These are phyloP conservation scores for Chesias legatella DNA, from an alignment of 2,888 invertebrate genomes.

Conservation along the genomic window DNA sequence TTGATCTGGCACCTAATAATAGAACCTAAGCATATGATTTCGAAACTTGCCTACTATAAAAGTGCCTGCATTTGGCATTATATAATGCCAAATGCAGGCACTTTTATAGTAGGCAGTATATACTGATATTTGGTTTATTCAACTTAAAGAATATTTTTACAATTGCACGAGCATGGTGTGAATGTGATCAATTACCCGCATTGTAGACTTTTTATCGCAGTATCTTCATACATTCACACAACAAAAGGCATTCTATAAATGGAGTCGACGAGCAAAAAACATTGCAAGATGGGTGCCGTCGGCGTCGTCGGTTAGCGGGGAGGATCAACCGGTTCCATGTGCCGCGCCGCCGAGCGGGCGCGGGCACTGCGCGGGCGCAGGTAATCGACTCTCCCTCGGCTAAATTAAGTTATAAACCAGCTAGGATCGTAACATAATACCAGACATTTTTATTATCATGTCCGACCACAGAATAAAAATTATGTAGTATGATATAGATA, in stretches of 20 bases:
- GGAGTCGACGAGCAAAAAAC: slow-evolving; percentile 58
- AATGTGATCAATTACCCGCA: neutral
- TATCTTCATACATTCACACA: slow-evolving; percentile 30
- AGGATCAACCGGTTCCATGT: slow-evolving; percentile 67
- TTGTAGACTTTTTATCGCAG: slow-evolving; percentile 8
- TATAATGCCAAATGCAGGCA: no score
- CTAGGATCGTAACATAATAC: slow-evolving; percentile 56
- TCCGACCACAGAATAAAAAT: slow-evolving; percentile 1
- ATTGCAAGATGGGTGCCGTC: slow-evolving; percentile 57
- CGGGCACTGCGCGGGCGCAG: slow-evolving; percentile 63
- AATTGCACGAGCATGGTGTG: slow-evolving; percentile 8
- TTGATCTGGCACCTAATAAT: no score
- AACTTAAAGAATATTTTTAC: slow-evolving; percentile 2
- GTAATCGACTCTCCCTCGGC: slow-evolving; percentile 65
- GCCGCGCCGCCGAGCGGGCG: slow-evolving; percentile 72
- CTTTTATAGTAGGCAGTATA: no score
- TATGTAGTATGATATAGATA: neutral
- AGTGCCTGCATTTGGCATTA: no score
- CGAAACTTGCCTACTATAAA: no score
- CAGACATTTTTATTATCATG: slow-evolving; percentile 25
- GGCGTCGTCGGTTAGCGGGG: slow-evolving; percentile 47
- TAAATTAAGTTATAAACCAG: slow-evolving; percentile 75
- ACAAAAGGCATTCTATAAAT: slow-evolving; percentile 38
- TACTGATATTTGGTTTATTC: no score
- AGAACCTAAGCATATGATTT: no score